These are phyloP conservation scores for Brachyistius frenatus DNA, from an alignment of 2,113 vertebrate species.

Conservation along the genomic window DNA sequence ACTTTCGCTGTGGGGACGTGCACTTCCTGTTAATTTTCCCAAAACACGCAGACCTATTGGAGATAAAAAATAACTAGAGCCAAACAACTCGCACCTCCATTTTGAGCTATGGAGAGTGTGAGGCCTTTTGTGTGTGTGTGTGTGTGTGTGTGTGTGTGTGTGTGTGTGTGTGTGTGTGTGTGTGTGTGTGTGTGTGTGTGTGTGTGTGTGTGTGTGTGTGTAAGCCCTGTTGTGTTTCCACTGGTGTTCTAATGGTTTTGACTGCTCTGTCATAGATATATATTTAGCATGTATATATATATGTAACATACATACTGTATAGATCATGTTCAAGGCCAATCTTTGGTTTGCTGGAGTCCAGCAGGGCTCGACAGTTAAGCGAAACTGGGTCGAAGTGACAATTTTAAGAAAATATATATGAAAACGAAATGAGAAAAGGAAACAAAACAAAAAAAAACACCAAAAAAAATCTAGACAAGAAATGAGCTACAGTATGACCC, in stretches of 20 bases:
- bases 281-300: conserved; percentile 36
- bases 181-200: conserved; percentile 31
- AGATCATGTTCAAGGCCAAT: conserved; percentile 89
- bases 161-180: conserved; percentile 24
- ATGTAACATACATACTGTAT: conserved; percentile 27
- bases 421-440: conserved; percentile 53
- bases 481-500: conserved; percentile 81
- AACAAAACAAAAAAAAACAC: conserved; percentile 30
- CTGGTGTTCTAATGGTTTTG: conserved; percentile 84
- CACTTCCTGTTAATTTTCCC: conserved; percentile 58
- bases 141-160: conserved; percentile 34
- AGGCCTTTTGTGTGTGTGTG: conserved; percentile 53
- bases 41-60: conserved; percentile 65
- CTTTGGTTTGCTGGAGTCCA: conserved; percentile 94
- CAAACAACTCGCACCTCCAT: conserved; percentile 88
- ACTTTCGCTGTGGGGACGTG: conserved; percentile 78
- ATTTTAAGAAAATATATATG: conserved; percentile 44
- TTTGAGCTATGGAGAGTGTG: conserved; percentile 88
- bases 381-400: conserved; percentile 70
- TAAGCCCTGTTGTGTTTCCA: conserved; percentile 81
- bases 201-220: conserved; percentile 39
- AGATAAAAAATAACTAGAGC: conserved; percentile 70
- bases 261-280: conserved; percentile 71
- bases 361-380: conserved; percentile 74
- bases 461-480: conserved; percentile 58